Percentiles rank a stretch among this genome's conserved stretches.
Evolutionary conservation across 2,797 vertebrate species (phyloP).

Genomic region (Fringilla coelebs): DNA sequence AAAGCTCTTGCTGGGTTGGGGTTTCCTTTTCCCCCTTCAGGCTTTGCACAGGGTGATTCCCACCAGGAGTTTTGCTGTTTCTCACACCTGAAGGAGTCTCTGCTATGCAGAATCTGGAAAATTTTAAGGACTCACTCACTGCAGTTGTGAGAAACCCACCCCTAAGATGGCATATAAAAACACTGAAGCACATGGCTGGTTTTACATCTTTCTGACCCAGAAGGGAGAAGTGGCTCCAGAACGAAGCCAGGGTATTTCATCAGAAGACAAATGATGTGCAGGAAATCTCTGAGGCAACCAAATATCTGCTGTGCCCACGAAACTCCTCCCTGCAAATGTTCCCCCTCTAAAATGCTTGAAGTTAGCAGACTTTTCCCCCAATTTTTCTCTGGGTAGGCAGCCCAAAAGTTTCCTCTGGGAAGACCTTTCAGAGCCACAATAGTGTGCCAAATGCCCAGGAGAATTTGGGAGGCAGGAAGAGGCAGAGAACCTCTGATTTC

Average conservation of each 20-base stretch:
- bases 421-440: not conserved
- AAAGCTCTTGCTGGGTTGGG: not conserved
- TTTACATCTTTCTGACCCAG: not conserved
- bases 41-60: not conserved
- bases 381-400: not conserved
- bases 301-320: not conserved
- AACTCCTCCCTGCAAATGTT: not conserved
- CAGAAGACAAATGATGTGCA: not conserved
- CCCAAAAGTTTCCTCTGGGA: not conserved
- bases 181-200: accelerated
- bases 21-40: not conserved
- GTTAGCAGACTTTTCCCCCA: not conserved
- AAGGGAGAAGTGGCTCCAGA: not conserved
- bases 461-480: not conserved
- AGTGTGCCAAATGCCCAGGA: not conserved
- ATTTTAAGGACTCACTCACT: not conserved
- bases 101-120: accelerated
- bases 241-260: not conserved
- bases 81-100: not conserved
- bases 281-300: constrained; percentile 1
- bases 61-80: not conserved
- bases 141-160: not conserved
- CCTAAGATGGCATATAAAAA: not conserved
- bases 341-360: not conserved
- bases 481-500: not conserved